These are phyloP conservation scores for Drosophila nigritarsus DNA, from an alignment of 2,888 invertebrate genomes.

Conservation along the genomic window DNA sequence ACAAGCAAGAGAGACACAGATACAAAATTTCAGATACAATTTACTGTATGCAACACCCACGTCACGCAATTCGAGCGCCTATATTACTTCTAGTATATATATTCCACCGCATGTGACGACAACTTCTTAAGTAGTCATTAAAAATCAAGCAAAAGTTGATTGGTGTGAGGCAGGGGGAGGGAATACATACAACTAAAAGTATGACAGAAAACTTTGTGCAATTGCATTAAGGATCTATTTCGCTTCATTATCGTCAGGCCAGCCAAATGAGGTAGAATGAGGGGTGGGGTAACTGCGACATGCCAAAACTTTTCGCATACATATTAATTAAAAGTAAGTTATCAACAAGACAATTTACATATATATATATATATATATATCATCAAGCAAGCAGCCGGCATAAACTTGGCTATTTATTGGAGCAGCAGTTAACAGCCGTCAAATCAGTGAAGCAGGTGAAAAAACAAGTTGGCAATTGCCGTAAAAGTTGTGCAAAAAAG, in stretches of 20 bases:
- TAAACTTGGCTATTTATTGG: slow-evolving; percentile 34
- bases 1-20: slow-evolving; percentile 21
- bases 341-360: slow-evolving; percentile 49
- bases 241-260: slow-evolving; percentile 49
- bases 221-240: slow-evolving; percentile 75
- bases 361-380: slow-evolving; percentile 22
- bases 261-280: neutral
- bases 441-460: slow-evolving; percentile 58
- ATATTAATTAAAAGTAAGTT: slow-evolving; percentile 70
- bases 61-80: slow-evolving; percentile 17
- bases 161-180: neutral
- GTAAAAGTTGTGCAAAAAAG: slow-evolving; percentile 19
- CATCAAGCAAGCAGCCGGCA: slow-evolving; percentile 13
- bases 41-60: slow-evolving; percentile 31
- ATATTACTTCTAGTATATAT: neutral
- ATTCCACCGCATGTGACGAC: slow-evolving; percentile 8
- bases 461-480: slow-evolving; percentile 34
- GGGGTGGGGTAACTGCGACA: slow-evolving; percentile 6
- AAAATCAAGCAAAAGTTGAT: slow-evolving; percentile 64
- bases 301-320: slow-evolving; percentile 64
- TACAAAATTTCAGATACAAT: slow-evolving; percentile 32
- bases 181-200: slow-evolving; percentile 20
- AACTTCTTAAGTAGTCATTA: slow-evolving; percentile 63
- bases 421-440: slow-evolving; percentile 24
- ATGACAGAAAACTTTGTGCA: slow-evolving; percentile 48